Percentiles rank a stretch among this genome's conserved stretches.
phyloP scores from a whole-genome alignment of 2,888 invertebrate species.

The Reticulitermes lucifugus region DNA sequence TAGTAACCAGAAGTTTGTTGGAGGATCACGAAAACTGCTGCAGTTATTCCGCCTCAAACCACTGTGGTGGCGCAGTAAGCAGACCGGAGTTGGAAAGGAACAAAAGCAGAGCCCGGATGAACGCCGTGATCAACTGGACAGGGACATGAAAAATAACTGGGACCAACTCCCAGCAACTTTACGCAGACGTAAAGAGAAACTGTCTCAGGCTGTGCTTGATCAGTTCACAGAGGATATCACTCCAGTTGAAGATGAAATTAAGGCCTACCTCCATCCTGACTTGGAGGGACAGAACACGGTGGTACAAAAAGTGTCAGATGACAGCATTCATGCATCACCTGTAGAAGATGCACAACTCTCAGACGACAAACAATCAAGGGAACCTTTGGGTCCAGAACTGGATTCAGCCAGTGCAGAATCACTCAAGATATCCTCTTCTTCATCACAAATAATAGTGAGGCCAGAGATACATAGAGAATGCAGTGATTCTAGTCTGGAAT shows the following conservation, averaged over 20 bases:
- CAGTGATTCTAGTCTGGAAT: constrained; percentile 8
- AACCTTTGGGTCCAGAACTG: background rate
- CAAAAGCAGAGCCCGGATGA: constrained; percentile 48
- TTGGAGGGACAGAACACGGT: background rate
- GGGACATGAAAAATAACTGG: constrained; percentile 58
- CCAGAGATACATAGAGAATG: constrained; percentile 35
- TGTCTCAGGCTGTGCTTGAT: constrained; percentile 53
- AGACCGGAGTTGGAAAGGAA: background rate
- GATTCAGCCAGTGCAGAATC: background rate
- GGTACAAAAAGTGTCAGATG: background rate
- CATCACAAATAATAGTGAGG: constrained; percentile 26
- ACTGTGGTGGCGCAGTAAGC: background rate
- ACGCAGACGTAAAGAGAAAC: constrained; percentile 56
- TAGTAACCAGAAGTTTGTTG: constrained; percentile 13
- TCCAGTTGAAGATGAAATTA: background rate
- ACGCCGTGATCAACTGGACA: constrained; percentile 51
- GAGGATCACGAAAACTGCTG: constrained; percentile 13
- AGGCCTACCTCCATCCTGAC: background rate
- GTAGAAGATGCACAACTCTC: background rate
- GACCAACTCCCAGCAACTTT: constrained; percentile 63
- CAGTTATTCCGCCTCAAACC: constrained; percentile 14
- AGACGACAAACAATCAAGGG: background rate
- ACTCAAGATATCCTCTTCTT: background rate
- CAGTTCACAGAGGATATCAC: constrained; percentile 47
- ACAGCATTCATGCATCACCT: background rate